Evolutionary conservation across 2,797 vertebrate species (phyloP).

Genomic region (Poecilia velifera): DNA sequence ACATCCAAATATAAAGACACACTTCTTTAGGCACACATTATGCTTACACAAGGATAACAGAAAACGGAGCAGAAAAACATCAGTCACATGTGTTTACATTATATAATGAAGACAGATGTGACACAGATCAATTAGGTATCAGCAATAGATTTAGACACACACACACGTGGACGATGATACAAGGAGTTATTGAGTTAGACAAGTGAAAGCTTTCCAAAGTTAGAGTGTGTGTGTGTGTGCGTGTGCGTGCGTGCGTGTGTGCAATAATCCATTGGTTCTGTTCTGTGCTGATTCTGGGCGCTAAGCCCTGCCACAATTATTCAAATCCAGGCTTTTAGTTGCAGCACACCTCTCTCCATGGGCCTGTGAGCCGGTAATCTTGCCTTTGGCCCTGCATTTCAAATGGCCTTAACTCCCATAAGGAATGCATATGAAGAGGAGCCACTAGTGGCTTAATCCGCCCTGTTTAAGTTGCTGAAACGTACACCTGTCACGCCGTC

Average conservation of each 20-base stretch:
- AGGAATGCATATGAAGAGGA: constrained; percentile 98
- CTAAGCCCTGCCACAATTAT: constrained; percentile 99
- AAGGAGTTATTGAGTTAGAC: constrained; percentile 74
- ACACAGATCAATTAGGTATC: constrained; percentile 59
- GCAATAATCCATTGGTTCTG: constrained; percentile 98
- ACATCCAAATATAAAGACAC: constrained; percentile 35
- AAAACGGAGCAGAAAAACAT: constrained; percentile 60
- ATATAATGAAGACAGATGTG: constrained; percentile 62
- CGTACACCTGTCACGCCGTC: constrained; percentile 96
- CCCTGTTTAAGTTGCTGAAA: constrained; percentile 97
- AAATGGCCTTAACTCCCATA: constrained; percentile 99
- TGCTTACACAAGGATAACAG: constrained; percentile 55
- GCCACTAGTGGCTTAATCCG: constrained; percentile 97
- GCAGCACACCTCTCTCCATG: constrained; percentile 97
- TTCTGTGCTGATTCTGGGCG: constrained; percentile 94
- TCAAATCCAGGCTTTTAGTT: constrained; percentile 99
- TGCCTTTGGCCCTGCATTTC: constrained; percentile 99
- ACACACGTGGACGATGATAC: constrained; percentile 38
- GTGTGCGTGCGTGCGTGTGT: constrained; percentile 42
- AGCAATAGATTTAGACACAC: constrained; percentile 33
- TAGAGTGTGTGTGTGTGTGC: constrained; percentile 35
- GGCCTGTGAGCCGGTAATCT: constrained; percentile 97
- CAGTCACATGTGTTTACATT: constrained; percentile 72
- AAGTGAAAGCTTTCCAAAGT: constrained; percentile 76
- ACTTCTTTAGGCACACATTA: constrained; percentile 53